These are phyloP conservation scores for Paracentrotus lividus DNA, from an alignment of 53 echinoderm and acorn worm genomes.

Conservation along the genomic window DNA sequence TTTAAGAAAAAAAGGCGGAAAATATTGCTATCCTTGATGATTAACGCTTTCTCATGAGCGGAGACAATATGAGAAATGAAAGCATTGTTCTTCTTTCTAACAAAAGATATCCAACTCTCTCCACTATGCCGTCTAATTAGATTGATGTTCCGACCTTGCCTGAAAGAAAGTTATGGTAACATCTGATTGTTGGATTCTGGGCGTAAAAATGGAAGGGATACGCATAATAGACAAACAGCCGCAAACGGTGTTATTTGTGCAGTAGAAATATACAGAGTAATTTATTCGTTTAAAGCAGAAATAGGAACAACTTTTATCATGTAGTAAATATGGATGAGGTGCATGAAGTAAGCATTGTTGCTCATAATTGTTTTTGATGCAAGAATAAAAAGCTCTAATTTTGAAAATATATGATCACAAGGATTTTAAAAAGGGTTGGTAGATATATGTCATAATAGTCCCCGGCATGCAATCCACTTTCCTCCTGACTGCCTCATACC, in stretches of 20 bases:
- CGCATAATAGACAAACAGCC: too few species aligned
- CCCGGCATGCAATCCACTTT: neutral
- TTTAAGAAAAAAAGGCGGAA: neutral
- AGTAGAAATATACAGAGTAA: neutral
- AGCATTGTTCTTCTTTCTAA: too few species aligned
- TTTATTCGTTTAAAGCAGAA: neutral
- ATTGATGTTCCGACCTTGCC: neutral
- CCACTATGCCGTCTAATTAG: neutral
- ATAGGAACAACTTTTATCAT: neutral
- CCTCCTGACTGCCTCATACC: neutral
- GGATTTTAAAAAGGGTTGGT: too few species aligned
- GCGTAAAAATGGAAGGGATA: neutral
- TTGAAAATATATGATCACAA: neutral
- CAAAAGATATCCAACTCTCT: too few species aligned
- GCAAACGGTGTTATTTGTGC: neutral
- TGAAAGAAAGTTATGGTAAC: too few species aligned
- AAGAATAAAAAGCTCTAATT: neutral
- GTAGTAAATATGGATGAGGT: neutral
- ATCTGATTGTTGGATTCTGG: neutral
- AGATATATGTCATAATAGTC: too few species aligned
- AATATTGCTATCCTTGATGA: neutral
- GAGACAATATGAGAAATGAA: too few species aligned
- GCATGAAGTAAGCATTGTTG: neutral
- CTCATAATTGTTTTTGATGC: neutral
- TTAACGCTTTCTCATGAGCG: neutral